Percentiles rank a stretch among this genome's conserved stretches.
These are phyloP conservation scores for Dicaeum eximium DNA, from an alignment of 2,113 vertebrate species.

Conservation along the genomic window DNA sequence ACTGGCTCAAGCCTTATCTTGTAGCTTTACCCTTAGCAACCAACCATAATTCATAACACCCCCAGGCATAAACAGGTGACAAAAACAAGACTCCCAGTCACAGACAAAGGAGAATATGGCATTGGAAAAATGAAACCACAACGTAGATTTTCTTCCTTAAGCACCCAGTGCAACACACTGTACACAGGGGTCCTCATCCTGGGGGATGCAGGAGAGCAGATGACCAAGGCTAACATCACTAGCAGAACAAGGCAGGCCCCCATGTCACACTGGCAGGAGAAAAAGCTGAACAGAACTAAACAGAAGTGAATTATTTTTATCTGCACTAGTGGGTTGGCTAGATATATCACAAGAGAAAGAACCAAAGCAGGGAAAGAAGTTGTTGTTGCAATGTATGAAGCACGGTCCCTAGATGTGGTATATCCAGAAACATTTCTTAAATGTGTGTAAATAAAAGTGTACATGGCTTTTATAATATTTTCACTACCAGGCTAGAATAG, in stretches of 20 bases:
- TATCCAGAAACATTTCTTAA: background rate
- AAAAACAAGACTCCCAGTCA: background rate
- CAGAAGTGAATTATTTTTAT: background rate
- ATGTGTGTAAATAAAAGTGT: background rate
- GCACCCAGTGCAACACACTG: background rate
- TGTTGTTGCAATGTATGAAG: background rate
- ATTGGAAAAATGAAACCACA: background rate
- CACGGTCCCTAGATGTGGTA: rapidly evolving
- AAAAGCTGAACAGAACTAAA: background rate
- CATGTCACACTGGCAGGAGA: rapidly evolving
- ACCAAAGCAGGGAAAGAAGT: background rate
- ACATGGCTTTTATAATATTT: background rate
- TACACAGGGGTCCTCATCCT: background rate
- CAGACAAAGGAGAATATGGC: background rate
- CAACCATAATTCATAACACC: background rate
- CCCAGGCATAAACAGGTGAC: background rate
- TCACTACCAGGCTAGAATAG: background rate
- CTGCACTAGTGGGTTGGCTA: background rate
- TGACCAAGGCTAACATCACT: background rate
- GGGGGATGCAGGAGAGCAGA: background rate
- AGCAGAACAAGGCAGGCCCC: background rate
- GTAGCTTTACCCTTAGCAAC: background rate
- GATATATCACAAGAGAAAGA: background rate
- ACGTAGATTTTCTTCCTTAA: background rate
- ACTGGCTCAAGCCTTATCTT: rapidly evolving